A percentile compares a stretch with the other conserved stretches of the same genome.
These are phyloP conservation scores for Leptestheria dahalacensis DNA, from an alignment of 1,140 invertebrate species.

Conservation along the genomic window DNA sequence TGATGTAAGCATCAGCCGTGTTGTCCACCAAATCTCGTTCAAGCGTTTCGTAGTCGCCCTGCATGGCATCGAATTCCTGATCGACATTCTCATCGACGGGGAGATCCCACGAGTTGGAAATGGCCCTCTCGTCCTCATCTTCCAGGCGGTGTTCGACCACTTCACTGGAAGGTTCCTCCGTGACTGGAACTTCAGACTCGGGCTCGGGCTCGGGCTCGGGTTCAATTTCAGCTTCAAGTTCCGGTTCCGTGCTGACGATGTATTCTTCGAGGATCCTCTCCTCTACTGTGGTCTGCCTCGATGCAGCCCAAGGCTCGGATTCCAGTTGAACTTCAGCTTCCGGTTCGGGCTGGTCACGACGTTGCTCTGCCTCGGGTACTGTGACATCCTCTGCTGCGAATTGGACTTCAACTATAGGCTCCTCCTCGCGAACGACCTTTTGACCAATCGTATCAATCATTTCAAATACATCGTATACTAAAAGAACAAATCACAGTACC, in stretches of 20 bases:
- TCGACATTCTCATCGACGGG: slow-evolving; percentile 10
- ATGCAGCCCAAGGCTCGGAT: slow-evolving; percentile 1
- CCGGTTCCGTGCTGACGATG: slow-evolving; percentile 7
- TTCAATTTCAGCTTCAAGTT: slow-evolving; percentile 9
- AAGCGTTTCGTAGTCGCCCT: slow-evolving; percentile 3
- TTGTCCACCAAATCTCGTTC: neutral
- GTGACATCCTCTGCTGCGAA: neutral
- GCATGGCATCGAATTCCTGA: slow-evolving; percentile 6
- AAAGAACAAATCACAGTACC: too few relatives aligned
- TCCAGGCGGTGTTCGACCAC: neutral
- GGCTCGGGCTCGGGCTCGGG: neutral
- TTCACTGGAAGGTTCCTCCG: slow-evolving; percentile 25
- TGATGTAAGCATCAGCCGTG: neutral
- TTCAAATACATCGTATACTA: too few relatives aligned
- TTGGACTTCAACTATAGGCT: neutral
- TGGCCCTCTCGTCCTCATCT: slow-evolving; percentile 4
- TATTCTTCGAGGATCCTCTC: slow-evolving; percentile 7
- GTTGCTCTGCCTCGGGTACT: neutral
- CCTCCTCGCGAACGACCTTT: neutral
- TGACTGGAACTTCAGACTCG: slow-evolving; percentile 27
- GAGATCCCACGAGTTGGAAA: slow-evolving; percentile 3
- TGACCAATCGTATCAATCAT: too few relatives aligned
- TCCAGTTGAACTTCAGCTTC: neutral
- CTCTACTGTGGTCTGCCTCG: slow-evolving; percentile 10
- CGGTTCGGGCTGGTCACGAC: too few relatives aligned